Evolutionary conservation across 2,113 vertebrate species (phyloP).

Genomic region (Ammospiza caudacuta): DNA sequence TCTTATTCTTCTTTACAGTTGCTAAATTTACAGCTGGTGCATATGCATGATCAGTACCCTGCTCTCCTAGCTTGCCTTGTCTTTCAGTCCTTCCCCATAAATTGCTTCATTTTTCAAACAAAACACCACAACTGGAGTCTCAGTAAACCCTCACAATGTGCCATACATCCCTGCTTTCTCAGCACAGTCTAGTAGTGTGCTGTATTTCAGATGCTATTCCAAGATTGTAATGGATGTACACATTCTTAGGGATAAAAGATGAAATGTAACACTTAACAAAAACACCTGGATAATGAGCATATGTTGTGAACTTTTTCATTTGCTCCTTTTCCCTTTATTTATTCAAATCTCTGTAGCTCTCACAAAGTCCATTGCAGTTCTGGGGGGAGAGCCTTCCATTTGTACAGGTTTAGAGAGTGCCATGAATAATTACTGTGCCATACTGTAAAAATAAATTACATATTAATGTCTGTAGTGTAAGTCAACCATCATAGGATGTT

Average conservation of each 20-base stretch:
- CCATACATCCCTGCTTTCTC: background rate
- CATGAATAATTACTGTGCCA: background rate
- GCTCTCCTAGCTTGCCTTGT: background rate
- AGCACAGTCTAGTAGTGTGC: background rate
- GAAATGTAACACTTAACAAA: background rate
- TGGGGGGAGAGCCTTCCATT: background rate
- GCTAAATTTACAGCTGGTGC: background rate
- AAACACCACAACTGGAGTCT: background rate
- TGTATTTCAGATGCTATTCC: background rate
- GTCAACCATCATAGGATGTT: background rate
- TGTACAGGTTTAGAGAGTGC: background rate
- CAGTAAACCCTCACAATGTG: background rate
- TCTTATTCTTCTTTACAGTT: background rate
- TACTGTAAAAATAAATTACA: constrained; percentile 22
- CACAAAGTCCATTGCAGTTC: background rate
- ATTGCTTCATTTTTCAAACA: background rate
- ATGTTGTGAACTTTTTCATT: background rate
- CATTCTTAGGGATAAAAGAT: background rate
- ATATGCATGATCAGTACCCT: background rate
- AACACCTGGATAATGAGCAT: background rate
- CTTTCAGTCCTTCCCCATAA: background rate
- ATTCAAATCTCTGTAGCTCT: background rate
- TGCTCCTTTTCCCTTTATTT: background rate
- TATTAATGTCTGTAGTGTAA: background rate
- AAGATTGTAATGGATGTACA: background rate